phyloP scores from a whole-genome alignment of 2,113 vertebrate species.

The Puffinus mauretanicus region DNA sequence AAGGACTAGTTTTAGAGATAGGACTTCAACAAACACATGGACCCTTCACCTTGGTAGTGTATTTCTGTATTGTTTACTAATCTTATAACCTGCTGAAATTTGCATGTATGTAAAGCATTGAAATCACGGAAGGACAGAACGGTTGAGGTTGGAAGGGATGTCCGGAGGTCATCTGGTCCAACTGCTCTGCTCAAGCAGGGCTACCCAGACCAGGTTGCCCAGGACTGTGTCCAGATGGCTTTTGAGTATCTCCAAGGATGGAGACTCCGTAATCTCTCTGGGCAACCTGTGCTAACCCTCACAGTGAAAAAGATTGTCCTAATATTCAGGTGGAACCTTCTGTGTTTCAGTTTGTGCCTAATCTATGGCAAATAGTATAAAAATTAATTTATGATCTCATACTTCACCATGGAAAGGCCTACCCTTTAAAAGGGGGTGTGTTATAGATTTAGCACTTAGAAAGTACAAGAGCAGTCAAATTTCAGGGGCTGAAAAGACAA shows the following conservation, averaged over 20 bases:
- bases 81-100: background rate
- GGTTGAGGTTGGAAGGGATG: fast-evolving
- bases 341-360: background rate
- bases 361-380: background rate
- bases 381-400: background rate
- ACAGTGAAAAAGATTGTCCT: background rate
- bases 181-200: background rate
- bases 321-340: background rate
- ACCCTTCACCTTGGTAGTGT: background rate
- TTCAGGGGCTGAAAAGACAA: background rate
- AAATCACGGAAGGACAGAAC: background rate
- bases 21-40: background rate
- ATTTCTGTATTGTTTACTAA: background rate
- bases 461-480: background rate
- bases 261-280: background rate
- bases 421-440: background rate
- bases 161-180: background rate
- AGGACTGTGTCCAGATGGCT: background rate
- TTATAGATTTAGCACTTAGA: background rate
- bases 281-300: background rate
- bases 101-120: background rate
- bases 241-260: background rate
- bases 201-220: background rate
- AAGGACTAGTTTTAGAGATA: background rate
- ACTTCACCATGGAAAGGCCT: background rate